Conservation (phyloP, 2,797 vertebrate species). For the Rhyacichthys aspro region DNA sequence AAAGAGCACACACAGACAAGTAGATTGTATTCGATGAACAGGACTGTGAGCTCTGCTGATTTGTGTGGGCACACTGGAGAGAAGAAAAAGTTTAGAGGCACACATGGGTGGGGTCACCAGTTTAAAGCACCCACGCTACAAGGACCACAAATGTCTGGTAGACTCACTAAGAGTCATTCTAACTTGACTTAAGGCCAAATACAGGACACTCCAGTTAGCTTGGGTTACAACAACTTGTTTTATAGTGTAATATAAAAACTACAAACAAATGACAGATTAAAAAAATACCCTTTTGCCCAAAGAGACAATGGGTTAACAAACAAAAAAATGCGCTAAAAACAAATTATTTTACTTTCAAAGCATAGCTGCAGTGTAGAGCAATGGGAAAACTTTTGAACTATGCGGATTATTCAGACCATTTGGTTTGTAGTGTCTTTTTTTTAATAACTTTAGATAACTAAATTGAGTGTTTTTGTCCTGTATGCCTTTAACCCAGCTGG, state of each 20-base stretch:
- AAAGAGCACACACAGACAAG: constrained; percentile 15
- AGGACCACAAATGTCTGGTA: constrained; percentile 18
- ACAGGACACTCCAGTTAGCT: neutral
- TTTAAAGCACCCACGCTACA: constrained; percentile 38
- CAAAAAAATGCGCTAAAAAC: no score
- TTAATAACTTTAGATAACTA: no score
- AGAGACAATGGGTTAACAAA: no score
- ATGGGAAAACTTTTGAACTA: no score
- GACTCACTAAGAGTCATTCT: neutral
- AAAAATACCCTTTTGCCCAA: no score
- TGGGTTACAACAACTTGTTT: constrained; percentile 4
- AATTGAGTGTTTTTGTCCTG: no score
- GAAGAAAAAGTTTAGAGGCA: constrained; percentile 37
- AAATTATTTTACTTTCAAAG: no score
- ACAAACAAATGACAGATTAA: neutral
- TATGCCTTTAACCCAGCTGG: no score
- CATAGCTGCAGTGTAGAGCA: no score
- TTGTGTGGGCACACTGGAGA: constrained; percentile 41
- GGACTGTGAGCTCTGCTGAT: constrained; percentile 37
- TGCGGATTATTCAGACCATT: no score
- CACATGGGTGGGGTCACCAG: constrained; percentile 52
- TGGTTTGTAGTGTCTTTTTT: no score
- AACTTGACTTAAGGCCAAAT: neutral
- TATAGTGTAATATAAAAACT: neutral
- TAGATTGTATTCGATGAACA: constrained; percentile 34